Evolutionary conservation across 1,140 invertebrate genomes (phyloP).

Genomic region (Anoplophora glabripennis): DNA sequence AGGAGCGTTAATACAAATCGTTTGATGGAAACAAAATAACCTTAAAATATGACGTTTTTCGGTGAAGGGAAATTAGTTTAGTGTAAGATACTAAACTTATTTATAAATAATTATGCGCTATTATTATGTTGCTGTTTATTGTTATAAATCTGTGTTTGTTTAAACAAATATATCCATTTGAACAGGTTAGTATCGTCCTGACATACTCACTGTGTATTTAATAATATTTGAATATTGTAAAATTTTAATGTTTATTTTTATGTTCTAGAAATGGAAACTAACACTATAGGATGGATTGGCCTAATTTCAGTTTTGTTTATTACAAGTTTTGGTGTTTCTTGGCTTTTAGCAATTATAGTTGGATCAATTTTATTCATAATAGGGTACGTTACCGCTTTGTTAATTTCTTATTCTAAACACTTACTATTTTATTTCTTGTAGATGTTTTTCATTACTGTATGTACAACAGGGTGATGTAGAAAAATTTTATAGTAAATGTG

Average conservation of each 20-base stretch:
- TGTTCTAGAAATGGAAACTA: conserved; percentile 21
- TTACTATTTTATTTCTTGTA: conserved; percentile 25
- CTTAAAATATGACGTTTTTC: no score
- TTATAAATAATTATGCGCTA: background rate
- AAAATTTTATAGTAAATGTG: conserved; percentile 41
- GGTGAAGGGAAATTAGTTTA: no score
- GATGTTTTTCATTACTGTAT: conserved; percentile 42
- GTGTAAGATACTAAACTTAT: no score
- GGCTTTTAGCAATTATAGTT: conserved; percentile 31
- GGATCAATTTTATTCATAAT: conserved; percentile 37
- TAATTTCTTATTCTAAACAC: conserved; percentile 12
- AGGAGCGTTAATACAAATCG: no score
- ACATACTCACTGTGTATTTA: no score
- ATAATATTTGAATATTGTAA: background rate
- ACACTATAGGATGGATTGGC: conserved; percentile 35
- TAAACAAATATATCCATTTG: background rate
- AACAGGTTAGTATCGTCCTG: background rate
- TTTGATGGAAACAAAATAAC: no score
- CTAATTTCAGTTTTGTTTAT: conserved; percentile 39
- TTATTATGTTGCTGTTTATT: background rate
- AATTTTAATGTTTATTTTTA: background rate
- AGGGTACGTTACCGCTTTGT: conserved; percentile 32
- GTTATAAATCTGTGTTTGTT: background rate
- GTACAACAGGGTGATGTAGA: conserved; percentile 42
- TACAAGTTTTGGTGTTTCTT: conserved; percentile 39